Evolutionary conservation across 2,797 vertebrate genomes (phyloP), one percentile per base, ranked within the genome.

Genomic region (Enteromius unitaeniatus): DNA sequence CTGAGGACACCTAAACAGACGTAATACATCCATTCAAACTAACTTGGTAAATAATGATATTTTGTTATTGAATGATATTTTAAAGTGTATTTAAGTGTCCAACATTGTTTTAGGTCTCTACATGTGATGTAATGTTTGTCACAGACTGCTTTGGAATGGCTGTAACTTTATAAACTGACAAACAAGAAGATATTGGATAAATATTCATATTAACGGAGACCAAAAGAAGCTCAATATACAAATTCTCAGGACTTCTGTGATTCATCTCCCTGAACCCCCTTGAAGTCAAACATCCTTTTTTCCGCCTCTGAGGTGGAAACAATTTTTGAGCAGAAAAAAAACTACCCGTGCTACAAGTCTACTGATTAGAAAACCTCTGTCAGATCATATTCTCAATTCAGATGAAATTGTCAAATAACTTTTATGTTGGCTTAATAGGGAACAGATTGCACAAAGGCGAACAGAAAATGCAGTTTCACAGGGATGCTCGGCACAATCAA

Each of bases 381-480:
- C 89, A 93, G 92, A 92, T 93, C 93, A 92, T 91, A 91, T 91
- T 93, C 89, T 91, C 91, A 91, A 90, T 93, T 92, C 89, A 89
- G 89, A 90, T 91, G 85, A 93, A 93, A 94, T 91, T 91, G 91
- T 91, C 88, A 92, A 91, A 65, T 89, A 88, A 89, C 90, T 91
- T 94, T 92, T 92, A 92, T 92, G 91, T 89, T 86, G 89, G 81
- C 37, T 88, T 93, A 91, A 93, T 92, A 89, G 89, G 90, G 92
- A 94, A 92, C 89, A 92, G 93, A 94, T 95, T 94, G 89, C 87
- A 90, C 82, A 93, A 92, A 94, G 88, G 90, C 92, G 92, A 94
- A 88, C 75, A 85, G 64, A 58, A 87, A 86, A 92, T 91, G 90
- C 79, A 49, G 84, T 89, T 91, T 90, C 89, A 82, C 84, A 91